A percentile compares a stretch with the other conserved stretches of the same genome.
These are phyloP conservation scores for Venusia cambrica DNA, from an alignment of 2,888 invertebrate genomes.

Conservation along the genomic window DNA sequence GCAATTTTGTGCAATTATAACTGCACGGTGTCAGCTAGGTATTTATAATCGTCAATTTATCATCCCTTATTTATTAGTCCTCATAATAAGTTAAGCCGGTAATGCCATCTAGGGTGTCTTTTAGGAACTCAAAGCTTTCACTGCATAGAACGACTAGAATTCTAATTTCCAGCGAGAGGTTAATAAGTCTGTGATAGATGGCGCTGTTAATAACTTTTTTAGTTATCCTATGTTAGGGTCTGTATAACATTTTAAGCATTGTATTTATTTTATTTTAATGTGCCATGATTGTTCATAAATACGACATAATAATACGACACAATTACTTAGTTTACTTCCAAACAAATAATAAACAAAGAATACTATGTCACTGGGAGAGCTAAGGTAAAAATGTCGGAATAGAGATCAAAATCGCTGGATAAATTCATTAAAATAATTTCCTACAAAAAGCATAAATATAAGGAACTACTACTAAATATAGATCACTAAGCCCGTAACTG, in stretches of 20 bases:
- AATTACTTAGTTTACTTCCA: slow-evolving; percentile 26
- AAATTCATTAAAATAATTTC: no score
- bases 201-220: slow-evolving; percentile 6
- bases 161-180: not conserved
- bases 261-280: slow-evolving; percentile 62
- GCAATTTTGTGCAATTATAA: no score
- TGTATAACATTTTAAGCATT: slow-evolving; percentile 39
- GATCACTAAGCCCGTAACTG: no score
- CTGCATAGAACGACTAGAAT: not conserved
- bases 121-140: not conserved
- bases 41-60: no score
- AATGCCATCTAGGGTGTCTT: slow-evolving; percentile 18
- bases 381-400: slow-evolving; percentile 16
- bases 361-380: slow-evolving; percentile 4
- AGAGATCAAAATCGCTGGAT: slow-evolving; percentile 9
- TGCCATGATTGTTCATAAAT: slow-evolving; percentile 59
- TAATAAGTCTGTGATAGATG: slow-evolving; percentile 16
- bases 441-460: no score
- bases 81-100: not conserved
- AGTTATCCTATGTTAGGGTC: slow-evolving; percentile 25
- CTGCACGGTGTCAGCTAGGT: no score
- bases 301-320: slow-evolving; percentile 42
- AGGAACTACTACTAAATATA: no score
- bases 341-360: slow-evolving; percentile 29
- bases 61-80: no score